These are phyloP conservation scores for Epinephelus lanceolatus DNA, from an alignment of 2,113 vertebrate genomes.

Conservation along the genomic window DNA sequence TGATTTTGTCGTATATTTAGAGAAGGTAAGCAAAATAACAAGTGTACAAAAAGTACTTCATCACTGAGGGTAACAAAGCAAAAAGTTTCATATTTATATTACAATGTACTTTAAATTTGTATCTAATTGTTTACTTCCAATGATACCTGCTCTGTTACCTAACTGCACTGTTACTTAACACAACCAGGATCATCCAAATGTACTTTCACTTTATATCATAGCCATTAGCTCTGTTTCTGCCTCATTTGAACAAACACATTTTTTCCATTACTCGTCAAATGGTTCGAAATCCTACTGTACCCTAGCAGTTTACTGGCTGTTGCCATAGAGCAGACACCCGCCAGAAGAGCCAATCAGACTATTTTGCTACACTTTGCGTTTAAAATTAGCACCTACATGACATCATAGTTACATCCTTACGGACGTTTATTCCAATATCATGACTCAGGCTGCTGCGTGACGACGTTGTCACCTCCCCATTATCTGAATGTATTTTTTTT, in stretches of 20 bases:
- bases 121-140: background rate
- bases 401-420: background rate
- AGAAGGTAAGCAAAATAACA: background rate
- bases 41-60: background rate
- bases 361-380: background rate
- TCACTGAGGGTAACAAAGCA: background rate
- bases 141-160: background rate
- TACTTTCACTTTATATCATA: background rate
- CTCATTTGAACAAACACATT: slow-evolving; percentile 32
- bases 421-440: background rate
- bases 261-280: slow-evolving; percentile 25
- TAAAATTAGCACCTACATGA: background rate
- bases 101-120: background rate
- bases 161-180: background rate
- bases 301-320: slow-evolving; percentile 24
- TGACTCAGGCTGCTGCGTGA: background rate
- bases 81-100: background rate
- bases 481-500: background rate
- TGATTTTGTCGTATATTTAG: background rate
- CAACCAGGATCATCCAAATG: background rate
- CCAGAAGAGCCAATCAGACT: background rate
- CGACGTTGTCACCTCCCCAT: background rate
- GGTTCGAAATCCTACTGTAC: background rate
- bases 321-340: slow-evolving; percentile 13
- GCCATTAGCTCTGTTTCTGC: slow-evolving; percentile 31